Evolutionary conservation across 2,113 vertebrate species (phyloP).

Genomic region (Nycticebus coucang): DNA sequence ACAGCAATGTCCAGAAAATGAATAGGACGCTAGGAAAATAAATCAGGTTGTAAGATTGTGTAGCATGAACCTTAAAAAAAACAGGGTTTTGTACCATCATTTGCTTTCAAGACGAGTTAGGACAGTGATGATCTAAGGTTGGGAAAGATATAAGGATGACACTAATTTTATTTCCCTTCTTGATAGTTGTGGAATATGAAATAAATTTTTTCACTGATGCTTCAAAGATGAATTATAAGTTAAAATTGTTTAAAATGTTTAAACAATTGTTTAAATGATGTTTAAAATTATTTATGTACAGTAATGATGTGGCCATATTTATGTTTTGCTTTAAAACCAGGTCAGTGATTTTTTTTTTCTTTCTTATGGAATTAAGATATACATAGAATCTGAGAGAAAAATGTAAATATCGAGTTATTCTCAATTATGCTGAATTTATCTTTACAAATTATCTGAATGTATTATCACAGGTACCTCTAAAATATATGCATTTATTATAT

Average conservation of each 20-base stretch:
- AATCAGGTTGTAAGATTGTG: background rate
- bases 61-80: background rate
- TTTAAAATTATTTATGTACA: constrained; percentile 24
- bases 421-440: background rate
- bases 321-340: constrained; percentile 27
- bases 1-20: background rate
- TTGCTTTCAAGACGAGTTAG: background rate
- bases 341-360: background rate
- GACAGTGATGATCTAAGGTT: background rate
- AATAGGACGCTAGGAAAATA: background rate
- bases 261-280: too few species aligned
- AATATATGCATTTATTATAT: background rate
- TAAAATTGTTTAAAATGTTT: too few species aligned
- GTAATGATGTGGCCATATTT: background rate
- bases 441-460: background rate
- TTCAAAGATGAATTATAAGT: background rate
- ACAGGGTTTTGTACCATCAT: background rate
- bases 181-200: background rate
- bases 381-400: background rate
- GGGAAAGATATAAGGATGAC: background rate
- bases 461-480: background rate
- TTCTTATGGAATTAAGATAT: background rate
- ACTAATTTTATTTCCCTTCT: background rate
- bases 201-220: background rate
- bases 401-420: constrained; percentile 6